Evolutionary conservation across 1,140 invertebrate genomes (phyloP).

Genomic region (Lucilia sericata): DNA sequence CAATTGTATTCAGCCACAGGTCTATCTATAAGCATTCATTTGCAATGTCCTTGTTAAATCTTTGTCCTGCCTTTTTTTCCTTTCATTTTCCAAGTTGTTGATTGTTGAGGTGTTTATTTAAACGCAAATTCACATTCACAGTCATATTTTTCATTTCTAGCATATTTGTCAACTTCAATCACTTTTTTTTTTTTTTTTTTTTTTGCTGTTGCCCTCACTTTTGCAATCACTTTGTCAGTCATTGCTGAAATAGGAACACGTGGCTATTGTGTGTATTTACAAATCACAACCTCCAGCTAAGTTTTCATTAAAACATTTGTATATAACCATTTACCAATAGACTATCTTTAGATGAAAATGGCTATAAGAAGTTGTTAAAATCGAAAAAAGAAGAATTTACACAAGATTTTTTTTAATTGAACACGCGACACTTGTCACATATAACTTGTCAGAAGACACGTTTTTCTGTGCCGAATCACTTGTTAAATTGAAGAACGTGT

Average conservation of each 20-base stretch:
- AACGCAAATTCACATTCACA: no score
- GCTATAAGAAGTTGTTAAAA: background rate
- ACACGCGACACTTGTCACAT: slow-evolving; percentile 17
- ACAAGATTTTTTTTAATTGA: slow-evolving; percentile 7
- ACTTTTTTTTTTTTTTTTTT: background rate
- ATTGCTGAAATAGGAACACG: background rate
- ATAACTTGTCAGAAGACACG: slow-evolving; percentile 20
- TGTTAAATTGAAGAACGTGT: slow-evolving; percentile 9
- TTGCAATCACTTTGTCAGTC: background rate
- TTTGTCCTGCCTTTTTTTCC: no score
- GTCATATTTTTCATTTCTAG: no score
- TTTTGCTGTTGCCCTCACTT: background rate
- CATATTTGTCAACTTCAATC: slow-evolving; percentile 22
- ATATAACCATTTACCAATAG: background rate
- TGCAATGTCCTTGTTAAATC: no score
- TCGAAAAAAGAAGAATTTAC: background rate
- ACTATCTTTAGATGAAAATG: no score
- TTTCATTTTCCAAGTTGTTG: no score
- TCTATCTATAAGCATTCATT: no score
- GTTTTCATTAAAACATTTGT: background rate
- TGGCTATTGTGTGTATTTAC: background rate
- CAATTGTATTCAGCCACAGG: no score
- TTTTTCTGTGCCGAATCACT: background rate
- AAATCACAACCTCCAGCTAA: background rate
- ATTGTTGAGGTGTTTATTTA: no score